Conservation (phyloP, 2,113 vertebrate species). For the Alosa alosa region DNA sequence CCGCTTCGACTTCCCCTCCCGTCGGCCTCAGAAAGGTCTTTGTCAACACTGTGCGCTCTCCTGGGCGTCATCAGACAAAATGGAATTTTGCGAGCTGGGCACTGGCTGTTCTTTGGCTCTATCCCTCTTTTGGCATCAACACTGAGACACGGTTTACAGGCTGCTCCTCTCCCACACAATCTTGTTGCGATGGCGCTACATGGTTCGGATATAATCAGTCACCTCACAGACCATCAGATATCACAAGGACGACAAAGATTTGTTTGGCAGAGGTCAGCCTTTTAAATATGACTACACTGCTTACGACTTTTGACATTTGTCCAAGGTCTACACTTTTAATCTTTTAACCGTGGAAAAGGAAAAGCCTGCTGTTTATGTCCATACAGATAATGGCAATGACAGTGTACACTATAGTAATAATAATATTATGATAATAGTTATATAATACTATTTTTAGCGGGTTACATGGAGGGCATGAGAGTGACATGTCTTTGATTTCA, state of each 20-base stretch:
- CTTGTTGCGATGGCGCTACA: background rate
- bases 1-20: background rate
- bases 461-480: background rate
- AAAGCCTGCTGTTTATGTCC: slow-evolving; percentile 3
- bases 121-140: background rate
- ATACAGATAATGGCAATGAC: background rate
- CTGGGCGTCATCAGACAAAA: background rate
- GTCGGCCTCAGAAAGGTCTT: background rate
- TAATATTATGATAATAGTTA: background rate
- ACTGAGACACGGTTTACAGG: background rate
- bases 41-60: slow-evolving; percentile 8
- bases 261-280: background rate
- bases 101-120: background rate
- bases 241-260: background rate
- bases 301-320: background rate
- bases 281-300: background rate
- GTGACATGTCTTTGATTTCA: background rate
- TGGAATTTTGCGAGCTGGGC: background rate
- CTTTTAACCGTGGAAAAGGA: background rate
- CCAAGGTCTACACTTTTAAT: background rate
- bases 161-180: background rate
- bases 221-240: slow-evolving; percentile 1
- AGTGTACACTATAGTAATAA: background rate
- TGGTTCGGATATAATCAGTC: background rate
- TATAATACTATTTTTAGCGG: background rate